Base-by-base conservation (phyloP, 2,888 invertebrate genomes). In the Philonicus albiceps region DNA sequence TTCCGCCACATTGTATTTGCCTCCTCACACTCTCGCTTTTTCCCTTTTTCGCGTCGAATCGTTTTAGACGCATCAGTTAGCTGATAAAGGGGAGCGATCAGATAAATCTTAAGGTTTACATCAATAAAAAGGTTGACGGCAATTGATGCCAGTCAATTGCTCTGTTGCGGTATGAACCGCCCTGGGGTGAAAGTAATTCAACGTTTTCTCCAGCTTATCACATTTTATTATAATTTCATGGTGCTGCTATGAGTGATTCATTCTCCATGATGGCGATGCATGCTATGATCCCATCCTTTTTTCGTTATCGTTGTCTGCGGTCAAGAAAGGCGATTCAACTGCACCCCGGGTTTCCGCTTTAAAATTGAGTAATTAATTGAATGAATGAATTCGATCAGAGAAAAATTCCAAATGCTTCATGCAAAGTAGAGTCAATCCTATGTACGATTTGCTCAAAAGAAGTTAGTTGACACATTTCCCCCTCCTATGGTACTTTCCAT, bases 141-240 rank as follows among this genome's bases (percentile, higher is more conserved):
- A 78, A 78, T 78, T 78, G 78, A 78, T 78, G 78, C 49, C 30
- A 78, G 78, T 22, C 27, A 78, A 78, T 78, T 78, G 78, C 49
- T 49, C n/a, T 64, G 64, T 40, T 78, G 27, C 49, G 76, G 43
- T 19, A n/a, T 16, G 27, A 76, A 40, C 76, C 43, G 7, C 34
- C 75, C 37, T 43, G 27, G 78, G 78, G 49, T 78, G 49, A 78
- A 78, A 78, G 49, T 30, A 53, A 53, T 78, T 27, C 64, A 64
- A 8, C 64, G 11, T 19, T 64, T 78, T 78, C 22, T 30, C 34
- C 43, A 30, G 30, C 40, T 49, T 78, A 53, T 78, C 49, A 78
- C 76, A 49, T 78, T 78, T 78, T 78, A 78, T 78, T 78, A 49
- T 49, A 49, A 43, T 78, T 78, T 78, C 30, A 78, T 78, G 30